phyloP scores from a whole-genome alignment of 2,113 vertebrate species.

The Brienomyrus brachyistius region DNA sequence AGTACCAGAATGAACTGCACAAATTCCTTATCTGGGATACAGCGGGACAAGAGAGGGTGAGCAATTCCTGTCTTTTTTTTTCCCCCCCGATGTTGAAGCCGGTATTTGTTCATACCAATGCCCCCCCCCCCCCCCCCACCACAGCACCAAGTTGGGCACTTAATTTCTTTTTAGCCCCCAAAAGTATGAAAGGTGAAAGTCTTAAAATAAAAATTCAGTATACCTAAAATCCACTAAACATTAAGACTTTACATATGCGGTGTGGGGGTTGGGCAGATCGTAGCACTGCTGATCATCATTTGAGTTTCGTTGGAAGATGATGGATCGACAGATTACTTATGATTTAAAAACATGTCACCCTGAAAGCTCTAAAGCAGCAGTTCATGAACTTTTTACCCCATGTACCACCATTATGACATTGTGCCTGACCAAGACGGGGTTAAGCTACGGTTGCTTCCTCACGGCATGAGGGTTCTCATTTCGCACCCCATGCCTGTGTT shows the following conservation, averaged over 20 bases:
- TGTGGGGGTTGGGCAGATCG: too few relatives aligned
- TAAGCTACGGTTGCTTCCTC: too few relatives aligned
- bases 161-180: neutral
- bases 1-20: constrained; percentile 91
- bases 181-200: neutral
- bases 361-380: neutral
- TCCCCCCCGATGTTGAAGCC: neutral
- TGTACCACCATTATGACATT: neutral
- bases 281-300: neutral
- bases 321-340: neutral
- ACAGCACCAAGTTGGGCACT: neutral
- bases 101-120: neutral
- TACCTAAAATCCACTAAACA: neutral
- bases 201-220: neutral
- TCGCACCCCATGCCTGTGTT: too few relatives aligned
- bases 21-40: constrained; percentile 98
- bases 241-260: neutral
- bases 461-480: neutral
- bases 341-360: neutral
- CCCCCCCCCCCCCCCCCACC: too few relatives aligned
- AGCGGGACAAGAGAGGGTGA: constrained; percentile 88
- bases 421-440: neutral
- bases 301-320: neutral
- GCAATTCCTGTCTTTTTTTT: constrained; percentile 35
- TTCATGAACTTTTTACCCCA: neutral